Evolutionary conservation across 2,888 invertebrate species (phyloP), one percentile per base, ranked within the genome.

Genomic region (Sarcophaga rosellei): DNA sequence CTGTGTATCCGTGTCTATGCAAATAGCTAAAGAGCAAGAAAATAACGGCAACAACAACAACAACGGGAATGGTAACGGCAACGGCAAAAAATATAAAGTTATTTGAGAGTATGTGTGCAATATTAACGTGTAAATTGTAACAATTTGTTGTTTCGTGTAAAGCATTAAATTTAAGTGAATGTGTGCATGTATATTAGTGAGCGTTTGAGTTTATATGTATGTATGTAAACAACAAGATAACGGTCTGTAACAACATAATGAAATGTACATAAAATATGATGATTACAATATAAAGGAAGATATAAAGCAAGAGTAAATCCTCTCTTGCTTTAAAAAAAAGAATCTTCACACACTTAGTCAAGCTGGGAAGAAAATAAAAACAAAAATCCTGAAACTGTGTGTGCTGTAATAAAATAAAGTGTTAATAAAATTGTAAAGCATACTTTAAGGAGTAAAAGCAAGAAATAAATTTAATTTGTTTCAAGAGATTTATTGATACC

Each of bases 191-290:
- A 47, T 15, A 47, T 15, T 0, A 0, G 44, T 44, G 23, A 23
- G 44, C 47, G 15, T 15, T 47, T 47, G 4, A 15, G 4, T 15
- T 0, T 47, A 15, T 53, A 53, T 17, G 5, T 15, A 17, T 62
- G 69, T 23, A 44, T 66, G 75, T 35, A 44, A 44, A 70, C 35
- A 25, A 23, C 45, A 59, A 44, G 72, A 85, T 81, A 75, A 78
- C n/a, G 73, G 72, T 78, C 62, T 66, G 72, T 70, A 79, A 82
- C 44, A 81, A 78, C 53, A 78, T 78, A 65, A 81, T 85, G 61
- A 82, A 85, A 85, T 75, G 66, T 72, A 70, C 74, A 75, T 78
- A 78, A 85, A 81, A 79, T 66, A 79, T 82, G 74, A 85, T 65
- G 78, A 85, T 65, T 70, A 73, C 63, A 35, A 59, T 70, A 63